Evolutionary conservation across 2,888 invertebrate genomes (phyloP), one percentile per base, ranked within the genome.

Genomic region (Thera britannica): DNA sequence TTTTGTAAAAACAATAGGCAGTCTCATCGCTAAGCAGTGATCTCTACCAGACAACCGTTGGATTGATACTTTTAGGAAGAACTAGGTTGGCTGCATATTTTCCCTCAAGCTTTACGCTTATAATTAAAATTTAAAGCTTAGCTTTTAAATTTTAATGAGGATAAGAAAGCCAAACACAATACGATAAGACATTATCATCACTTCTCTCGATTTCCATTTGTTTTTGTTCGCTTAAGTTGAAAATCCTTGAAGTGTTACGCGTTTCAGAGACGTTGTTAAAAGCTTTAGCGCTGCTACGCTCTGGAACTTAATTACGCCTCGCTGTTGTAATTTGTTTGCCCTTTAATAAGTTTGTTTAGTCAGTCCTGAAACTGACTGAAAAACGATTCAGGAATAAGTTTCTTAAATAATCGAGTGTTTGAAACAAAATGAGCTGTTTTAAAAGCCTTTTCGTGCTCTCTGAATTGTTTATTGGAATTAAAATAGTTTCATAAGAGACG

Each of bases 241-340:
- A 56, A 56, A 58, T 48, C 11, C 8, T 58, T 52, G 23, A 55
- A 62, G 9, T 57, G 34, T 3, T 4, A 62, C 35, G 62, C 59
- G 65, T 61, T 67, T 61, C 35, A 46, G 76, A 75, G 67, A 78
- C 70, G 74, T 58, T 41, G 75, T 70, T 76, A 73, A 69, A 74
- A 72, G 71, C 74, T 74, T 72, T 36, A 73, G 75, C 72, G 71
- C 71, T 70, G 72, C 76, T 52, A 67, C 72, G 75, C 75, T 82
- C 79, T 74, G 72, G 71, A 81, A 80, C 81, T 80, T 81, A 82
- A 85, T 86, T 85, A 83, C 75, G 72, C 60, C 77, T 77, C 82
- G 81, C 83, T 80, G 81, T 79, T 80, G 77, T 82, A 84, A 84
- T 85, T 86, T 80, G 81, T 79, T 82, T 78, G 69, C 74, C 70